A percentile compares a stretch with the other conserved stretches of the same genome.
Evolutionary conservation across 2,888 invertebrate species (phyloP).

Genomic region (Torymus tubicola): DNA sequence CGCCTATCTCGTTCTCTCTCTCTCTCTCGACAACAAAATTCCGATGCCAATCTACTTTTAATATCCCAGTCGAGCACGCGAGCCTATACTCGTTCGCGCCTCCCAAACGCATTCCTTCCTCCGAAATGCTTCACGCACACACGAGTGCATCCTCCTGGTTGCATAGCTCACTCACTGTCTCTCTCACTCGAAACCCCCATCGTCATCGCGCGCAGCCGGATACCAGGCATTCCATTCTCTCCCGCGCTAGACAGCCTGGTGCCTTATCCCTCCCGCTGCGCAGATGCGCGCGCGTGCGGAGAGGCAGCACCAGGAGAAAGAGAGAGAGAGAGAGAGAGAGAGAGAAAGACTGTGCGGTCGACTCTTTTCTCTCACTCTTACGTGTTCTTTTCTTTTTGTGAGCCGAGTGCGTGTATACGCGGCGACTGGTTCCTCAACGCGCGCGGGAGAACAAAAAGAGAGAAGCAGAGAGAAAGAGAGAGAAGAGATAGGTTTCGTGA

Average conservation of each 20-base stretch:
- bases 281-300: slow-evolving; percentile 1
- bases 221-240: slow-evolving; percentile 60
- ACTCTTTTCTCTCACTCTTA: too few species aligned
- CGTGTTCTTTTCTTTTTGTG: too few species aligned
- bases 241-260: slow-evolving; percentile 70
- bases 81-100: slow-evolving; percentile 41
- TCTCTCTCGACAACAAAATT: slow-evolving; percentile 19
- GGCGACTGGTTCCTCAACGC: too few species aligned
- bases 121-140: slow-evolving; percentile 57
- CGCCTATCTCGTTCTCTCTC: background rate
- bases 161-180: slow-evolving; percentile 70
- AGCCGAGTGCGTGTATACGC: too few species aligned
- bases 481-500: slow-evolving; percentile 1
- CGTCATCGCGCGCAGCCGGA: slow-evolving; percentile 47
- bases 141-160: slow-evolving; percentile 67
- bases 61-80: slow-evolving; percentile 7
- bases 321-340: background rate
- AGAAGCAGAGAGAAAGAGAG: slow-evolving; percentile 15
- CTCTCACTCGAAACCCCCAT: slow-evolving; percentile 44
- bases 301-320: background rate
- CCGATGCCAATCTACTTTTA: slow-evolving; percentile 54
- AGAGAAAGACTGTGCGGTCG: background rate
- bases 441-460: background rate
- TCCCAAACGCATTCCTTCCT: slow-evolving; percentile 64
- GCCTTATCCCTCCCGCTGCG: slow-evolving; percentile 71